phyloP scores from a whole-genome alignment of 2,113 vertebrate species.

The Pseudopipra pipra region DNA sequence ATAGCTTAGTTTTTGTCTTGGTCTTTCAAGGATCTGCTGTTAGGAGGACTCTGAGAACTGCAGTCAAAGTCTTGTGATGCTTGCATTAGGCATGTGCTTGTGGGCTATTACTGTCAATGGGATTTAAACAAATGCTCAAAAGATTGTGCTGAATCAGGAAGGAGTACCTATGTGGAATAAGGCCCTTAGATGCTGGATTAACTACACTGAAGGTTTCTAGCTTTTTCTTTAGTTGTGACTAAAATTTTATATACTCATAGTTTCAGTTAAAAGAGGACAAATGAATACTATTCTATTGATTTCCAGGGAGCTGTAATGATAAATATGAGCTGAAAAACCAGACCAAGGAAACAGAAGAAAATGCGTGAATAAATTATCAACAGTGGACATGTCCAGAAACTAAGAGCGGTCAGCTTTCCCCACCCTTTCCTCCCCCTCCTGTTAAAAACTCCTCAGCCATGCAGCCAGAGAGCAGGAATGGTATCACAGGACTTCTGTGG shows the following conservation, averaged over 20 bases:
- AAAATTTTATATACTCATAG: not conserved
- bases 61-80: not conserved
- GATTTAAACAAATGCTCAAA: conserved; percentile 14
- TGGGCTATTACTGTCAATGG: not conserved
- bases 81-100: not conserved
- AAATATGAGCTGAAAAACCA: not conserved
- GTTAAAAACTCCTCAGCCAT: not conserved
- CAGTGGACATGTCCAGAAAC: not conserved
- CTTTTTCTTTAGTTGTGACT: not conserved
- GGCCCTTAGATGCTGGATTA: not conserved
- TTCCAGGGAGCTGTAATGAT: not conserved
- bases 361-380: not conserved
- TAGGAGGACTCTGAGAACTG: not conserved
- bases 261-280: not conserved
- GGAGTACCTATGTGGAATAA: not conserved
- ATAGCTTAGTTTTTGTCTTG: conserved; percentile 43
- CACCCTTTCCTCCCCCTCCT: not conserved
- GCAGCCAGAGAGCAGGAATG: not conserved
- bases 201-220: not conserved
- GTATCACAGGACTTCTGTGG: not conserved
- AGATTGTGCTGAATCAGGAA: conserved; percentile 19
- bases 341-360: conserved; percentile 10
- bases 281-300: not conserved
- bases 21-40: not conserved
- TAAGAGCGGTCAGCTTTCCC: not conserved